These are phyloP conservation scores for Gobiocypris rarus DNA, from an alignment of 2,113 vertebrate species.

Conservation along the genomic window DNA sequence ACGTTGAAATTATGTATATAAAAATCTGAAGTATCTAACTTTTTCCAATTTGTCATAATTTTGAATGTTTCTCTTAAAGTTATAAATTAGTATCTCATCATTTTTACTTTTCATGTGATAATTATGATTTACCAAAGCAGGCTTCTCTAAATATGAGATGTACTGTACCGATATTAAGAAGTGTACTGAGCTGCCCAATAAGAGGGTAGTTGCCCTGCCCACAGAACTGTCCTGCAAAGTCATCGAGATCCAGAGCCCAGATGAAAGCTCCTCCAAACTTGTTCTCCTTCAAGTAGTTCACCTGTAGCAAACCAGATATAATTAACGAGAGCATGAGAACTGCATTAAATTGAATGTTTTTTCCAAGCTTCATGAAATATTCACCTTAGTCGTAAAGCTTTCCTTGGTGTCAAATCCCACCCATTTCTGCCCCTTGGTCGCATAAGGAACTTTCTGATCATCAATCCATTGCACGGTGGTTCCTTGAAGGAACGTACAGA, in stretches of 20 bases:
- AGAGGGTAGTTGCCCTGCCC: constrained; percentile 75
- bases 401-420: constrained; percentile 76
- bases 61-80: background rate
- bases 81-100: background rate
- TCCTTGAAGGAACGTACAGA: constrained; percentile 74
- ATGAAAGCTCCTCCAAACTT: constrained; percentile 80
- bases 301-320: constrained; percentile 60
- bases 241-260: constrained; percentile 82
- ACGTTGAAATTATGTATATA: too few species aligned
- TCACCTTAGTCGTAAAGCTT: constrained; percentile 79
- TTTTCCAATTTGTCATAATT: background rate
- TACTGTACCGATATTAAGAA: constrained; percentile 71
- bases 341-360: background rate
- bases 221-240: constrained; percentile 80
- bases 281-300: constrained; percentile 74
- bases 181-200: constrained; percentile 69
- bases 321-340: background rate
- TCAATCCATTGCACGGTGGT: constrained; percentile 69
- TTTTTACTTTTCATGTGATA: background rate
- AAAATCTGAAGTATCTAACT: too few species aligned
- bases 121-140: background rate
- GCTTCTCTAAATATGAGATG: background rate
- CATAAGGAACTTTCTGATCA: constrained; percentile 78
- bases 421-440: constrained; percentile 73
- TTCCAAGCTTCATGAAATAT: background rate